phyloP scores from a whole-genome alignment of 1,140 invertebrate species.

The Drosophila trapezifrons region DNA sequence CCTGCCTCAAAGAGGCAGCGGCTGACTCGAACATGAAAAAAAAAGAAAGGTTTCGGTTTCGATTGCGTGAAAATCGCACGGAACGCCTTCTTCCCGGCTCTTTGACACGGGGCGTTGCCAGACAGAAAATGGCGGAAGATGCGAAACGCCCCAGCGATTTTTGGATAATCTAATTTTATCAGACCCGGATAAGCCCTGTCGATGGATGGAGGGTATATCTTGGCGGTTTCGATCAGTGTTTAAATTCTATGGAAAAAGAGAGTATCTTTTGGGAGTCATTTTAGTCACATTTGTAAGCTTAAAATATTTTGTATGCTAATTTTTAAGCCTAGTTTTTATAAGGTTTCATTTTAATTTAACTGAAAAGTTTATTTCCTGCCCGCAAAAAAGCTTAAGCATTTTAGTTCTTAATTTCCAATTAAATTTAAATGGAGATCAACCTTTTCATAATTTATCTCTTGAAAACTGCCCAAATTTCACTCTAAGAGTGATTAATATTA shows the following conservation, averaged over 20 bases:
- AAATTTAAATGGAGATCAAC: background rate
- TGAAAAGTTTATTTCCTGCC: background rate
- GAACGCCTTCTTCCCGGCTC: slow-evolving; percentile 76
- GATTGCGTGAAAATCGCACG: slow-evolving; percentile 40
- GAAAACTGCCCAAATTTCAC: background rate
- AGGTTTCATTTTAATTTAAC: background rate
- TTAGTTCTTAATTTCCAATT: background rate
- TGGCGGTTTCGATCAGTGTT: background rate
- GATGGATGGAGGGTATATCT: background rate
- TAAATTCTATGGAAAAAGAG: too few species aligned
- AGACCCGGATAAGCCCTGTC: background rate
- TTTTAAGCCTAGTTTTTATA: background rate
- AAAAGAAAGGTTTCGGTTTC: slow-evolving; percentile 69
- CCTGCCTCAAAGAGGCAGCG: slow-evolving; percentile 47
- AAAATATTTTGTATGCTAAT: too few species aligned
- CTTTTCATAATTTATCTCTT: background rate
- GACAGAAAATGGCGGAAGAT: slow-evolving; percentile 75
- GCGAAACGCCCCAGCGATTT: slow-evolving; percentile 39
- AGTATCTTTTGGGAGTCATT: background rate
- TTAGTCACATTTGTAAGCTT: background rate
- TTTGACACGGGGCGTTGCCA: slow-evolving; percentile 65
- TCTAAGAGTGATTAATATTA: background rate
- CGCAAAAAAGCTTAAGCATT: too few species aligned
- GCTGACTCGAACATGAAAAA: background rate
- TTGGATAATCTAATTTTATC: slow-evolving; percentile 64